Base-by-base conservation (phyloP, 2,888 invertebrate species). In the Zeuzera pyrina region DNA sequence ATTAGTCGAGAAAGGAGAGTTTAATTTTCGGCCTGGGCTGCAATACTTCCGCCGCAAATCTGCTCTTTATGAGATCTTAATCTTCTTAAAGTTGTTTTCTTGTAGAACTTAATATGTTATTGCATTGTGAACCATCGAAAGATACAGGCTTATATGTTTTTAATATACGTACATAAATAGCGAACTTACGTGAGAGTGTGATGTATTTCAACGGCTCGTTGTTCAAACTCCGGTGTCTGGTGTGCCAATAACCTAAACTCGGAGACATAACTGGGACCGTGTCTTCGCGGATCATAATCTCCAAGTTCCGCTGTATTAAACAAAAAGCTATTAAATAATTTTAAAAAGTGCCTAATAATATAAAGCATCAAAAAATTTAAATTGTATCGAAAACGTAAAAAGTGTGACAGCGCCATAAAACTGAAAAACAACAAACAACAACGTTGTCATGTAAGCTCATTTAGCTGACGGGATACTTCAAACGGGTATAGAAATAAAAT, bases 221-320 rank as follows among this genome's bases (percentile, higher is more conserved):
- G 86, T 78, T 98, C 97, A 53, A 97, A 81, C 65, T 96, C 95
- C 22, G 92, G 89, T 32, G 95, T 94, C 81, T 98, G 97, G 73
- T 95, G 95, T 29, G 95, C 90, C 50, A 96, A 85, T 65, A 97
- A 91, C 41, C 95, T 89, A 76, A 98, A 97, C 85, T 98, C 97
- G 7, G 96, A 94, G 42, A 97, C 93, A 74, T 98, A 98, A 33
- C 96, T 96, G 13, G 89, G 87, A 16, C 91, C 90, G 69, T 97
- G 95, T 35, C 94, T 86, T 48, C 94, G 86, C 15, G 91, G 89
- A 72, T 97, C 97, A 73, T 92, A 97, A 85, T 97, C 97, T 1
- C 97, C 97, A 39, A 97, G 84, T 85, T 98, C 97, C 59, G 97
- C 97, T 97, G 83, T 24, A 43, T 15, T 22, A 38, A 34, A 36